Evolutionary conservation across 1,140 invertebrate species (phyloP).

Genomic region (Hyles vespertilio): DNA sequence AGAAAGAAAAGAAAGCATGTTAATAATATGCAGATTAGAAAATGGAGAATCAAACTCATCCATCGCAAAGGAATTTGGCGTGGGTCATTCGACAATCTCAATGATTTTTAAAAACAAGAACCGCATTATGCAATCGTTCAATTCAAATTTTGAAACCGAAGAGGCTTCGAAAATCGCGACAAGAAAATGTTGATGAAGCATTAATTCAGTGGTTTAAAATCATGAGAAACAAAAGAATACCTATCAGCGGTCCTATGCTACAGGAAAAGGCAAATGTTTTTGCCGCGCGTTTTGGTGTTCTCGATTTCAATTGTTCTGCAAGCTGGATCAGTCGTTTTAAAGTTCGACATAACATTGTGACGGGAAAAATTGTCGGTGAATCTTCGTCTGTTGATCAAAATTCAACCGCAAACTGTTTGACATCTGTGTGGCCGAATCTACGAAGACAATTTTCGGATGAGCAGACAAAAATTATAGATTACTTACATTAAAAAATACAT

Average conservation of each 20-base stretch:
- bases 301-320: constrained; percentile 23
- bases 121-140: constrained; percentile 26
- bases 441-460: constrained; percentile 3
- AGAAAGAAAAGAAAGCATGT: too few relatives aligned
- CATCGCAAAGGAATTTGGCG: constrained; percentile 20
- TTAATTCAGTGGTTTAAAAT: constrained; percentile 32
- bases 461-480: background rate
- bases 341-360: constrained; percentile 21
- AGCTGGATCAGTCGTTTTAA: constrained; percentile 22
- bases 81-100: constrained; percentile 4
- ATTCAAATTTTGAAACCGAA: constrained; percentile 42
- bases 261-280: constrained; percentile 31
- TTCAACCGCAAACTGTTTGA: too few relatives aligned
- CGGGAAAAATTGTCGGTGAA: constrained; percentile 13
- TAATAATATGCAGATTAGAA: constrained; percentile 38
- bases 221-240: constrained; percentile 20
- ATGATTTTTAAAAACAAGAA: constrained; percentile 29
- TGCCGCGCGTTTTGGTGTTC: constrained; percentile 25
- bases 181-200: constrained; percentile 39
- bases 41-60: constrained; percentile 33
- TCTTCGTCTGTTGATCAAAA: too few relatives aligned
- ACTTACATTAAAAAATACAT: too few relatives aligned
- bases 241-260: constrained; percentile 24
- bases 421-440: too few relatives aligned
- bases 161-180: constrained; percentile 35